Evolutionary conservation across 2,888 invertebrate species (phyloP).

Genomic region (Drosophila setosimentum): DNA sequence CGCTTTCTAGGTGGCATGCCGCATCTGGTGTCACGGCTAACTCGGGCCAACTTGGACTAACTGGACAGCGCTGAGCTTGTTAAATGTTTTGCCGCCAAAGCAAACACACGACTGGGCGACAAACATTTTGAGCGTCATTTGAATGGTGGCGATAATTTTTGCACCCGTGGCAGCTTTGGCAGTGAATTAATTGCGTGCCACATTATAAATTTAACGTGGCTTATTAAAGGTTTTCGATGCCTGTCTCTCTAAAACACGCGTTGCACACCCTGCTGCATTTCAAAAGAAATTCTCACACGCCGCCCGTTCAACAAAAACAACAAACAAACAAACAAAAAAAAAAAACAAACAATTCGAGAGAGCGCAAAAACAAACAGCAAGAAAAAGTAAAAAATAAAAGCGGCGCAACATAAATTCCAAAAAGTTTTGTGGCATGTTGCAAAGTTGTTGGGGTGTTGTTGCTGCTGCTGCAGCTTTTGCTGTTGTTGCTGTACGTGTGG

Average conservation of each 20-base stretch:
- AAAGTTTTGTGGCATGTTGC: conserved; percentile 75
- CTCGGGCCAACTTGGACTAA: conserved; percentile 16
- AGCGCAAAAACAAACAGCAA: background rate
- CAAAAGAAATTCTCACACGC: conserved; percentile 82
- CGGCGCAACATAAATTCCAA: conserved; percentile 69
- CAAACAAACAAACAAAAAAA: background rate
- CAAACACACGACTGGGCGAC: conserved; percentile 27
- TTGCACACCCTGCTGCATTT: conserved; percentile 61
- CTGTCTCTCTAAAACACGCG: conserved; percentile 61
- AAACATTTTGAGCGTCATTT: conserved; percentile 78
- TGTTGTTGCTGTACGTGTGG: conserved; percentile 67
- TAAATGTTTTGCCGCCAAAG: conserved; percentile 78
- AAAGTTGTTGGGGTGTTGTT: conserved; percentile 65
- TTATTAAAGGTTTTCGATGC: conserved; percentile 64
- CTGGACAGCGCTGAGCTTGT: conserved; percentile 61
- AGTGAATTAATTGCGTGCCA: conserved; percentile 78
- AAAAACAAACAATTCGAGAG: background rate
- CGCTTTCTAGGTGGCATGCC: conserved; percentile 75
- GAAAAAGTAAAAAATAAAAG: conserved; percentile 17
- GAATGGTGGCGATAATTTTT: conserved; percentile 84
- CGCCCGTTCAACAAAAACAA: conserved; percentile 40
- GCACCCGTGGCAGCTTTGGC: conserved; percentile 65
- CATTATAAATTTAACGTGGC: conserved; percentile 69
- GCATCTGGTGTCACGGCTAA: conserved; percentile 42
- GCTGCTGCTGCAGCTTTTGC: background rate